These are phyloP conservation scores for Nipponia nippon DNA, from an alignment of 2,113 vertebrate genomes.

Conservation along the genomic window DNA sequence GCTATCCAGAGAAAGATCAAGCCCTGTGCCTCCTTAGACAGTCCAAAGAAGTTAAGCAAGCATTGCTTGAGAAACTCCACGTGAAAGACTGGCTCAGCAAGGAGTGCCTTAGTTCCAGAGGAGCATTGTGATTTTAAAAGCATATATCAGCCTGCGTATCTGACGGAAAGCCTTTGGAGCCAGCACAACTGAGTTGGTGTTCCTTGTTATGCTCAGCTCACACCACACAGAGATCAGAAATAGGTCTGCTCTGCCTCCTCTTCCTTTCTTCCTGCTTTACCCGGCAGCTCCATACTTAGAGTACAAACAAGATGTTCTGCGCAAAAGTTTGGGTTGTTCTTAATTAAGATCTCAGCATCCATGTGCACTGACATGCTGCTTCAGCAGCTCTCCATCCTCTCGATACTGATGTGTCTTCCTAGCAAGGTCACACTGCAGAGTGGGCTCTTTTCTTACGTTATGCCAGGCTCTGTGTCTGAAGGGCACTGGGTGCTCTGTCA, in stretches of 20 bases:
- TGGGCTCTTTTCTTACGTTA: not conserved
- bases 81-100: not conserved
- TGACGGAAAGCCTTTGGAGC: not conserved
- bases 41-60: not conserved
- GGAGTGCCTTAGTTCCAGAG: not conserved
- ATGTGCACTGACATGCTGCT: not conserved
- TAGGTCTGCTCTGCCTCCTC: not conserved
- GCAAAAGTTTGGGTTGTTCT: not conserved
- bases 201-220: not conserved
- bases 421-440: not conserved
- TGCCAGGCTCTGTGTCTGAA: not conserved
- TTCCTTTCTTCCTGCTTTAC: not conserved
- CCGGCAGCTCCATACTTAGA: not conserved
- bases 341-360: not conserved
- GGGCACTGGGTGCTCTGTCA: not conserved
- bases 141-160: not conserved
- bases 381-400: not conserved
- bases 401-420: accelerated
- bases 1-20: not conserved
- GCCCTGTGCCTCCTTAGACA: not conserved
- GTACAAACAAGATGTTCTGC: not conserved
- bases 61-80: not conserved
- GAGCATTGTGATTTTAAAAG: not conserved
- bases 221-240: not conserved
- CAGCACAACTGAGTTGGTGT: not conserved